Percentiles rank a stretch among this genome's conserved stretches.
Evolutionary conservation across 2,113 vertebrate species (phyloP).

Genomic region (Myrmophylax atrothorax): DNA sequence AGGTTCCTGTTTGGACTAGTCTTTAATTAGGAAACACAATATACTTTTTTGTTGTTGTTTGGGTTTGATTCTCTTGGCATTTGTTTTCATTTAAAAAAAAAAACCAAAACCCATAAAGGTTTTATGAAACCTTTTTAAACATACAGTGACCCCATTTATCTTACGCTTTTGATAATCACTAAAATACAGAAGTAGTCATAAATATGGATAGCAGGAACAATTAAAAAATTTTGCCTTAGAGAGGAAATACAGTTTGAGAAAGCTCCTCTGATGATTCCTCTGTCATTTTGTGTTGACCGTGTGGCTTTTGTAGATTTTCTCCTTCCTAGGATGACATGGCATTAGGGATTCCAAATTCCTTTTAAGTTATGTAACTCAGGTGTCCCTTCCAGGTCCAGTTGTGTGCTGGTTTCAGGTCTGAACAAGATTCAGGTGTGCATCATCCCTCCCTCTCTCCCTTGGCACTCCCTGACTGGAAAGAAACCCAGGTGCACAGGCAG

Average conservation of each 20-base stretch:
- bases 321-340: not conserved
- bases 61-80: not conserved
- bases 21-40: conserved; percentile 26
- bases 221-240: not conserved
- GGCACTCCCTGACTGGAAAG: conserved; percentile 9
- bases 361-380: not conserved
- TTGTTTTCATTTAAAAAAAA: not conserved
- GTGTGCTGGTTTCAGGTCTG: conserved; percentile 23
- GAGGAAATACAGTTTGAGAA: not conserved
- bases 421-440: conserved; percentile 43
- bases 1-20: conserved; percentile 24
- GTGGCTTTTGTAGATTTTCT: not conserved
- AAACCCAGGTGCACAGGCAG: conserved; percentile 33
- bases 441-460: not conserved
- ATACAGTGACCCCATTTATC: not conserved
- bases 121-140: not conserved
- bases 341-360: not conserved
- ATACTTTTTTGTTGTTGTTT: not conserved
- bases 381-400: conserved; percentile 43
- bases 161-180: not conserved
- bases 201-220: not conserved
- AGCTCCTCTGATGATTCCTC: not conserved
- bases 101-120: not conserved
- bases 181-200: not conserved
- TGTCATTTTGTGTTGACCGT: not conserved